Base-by-base conservation (phyloP, 2,888 invertebrate genomes). In the Melitaea athalia region DNA sequence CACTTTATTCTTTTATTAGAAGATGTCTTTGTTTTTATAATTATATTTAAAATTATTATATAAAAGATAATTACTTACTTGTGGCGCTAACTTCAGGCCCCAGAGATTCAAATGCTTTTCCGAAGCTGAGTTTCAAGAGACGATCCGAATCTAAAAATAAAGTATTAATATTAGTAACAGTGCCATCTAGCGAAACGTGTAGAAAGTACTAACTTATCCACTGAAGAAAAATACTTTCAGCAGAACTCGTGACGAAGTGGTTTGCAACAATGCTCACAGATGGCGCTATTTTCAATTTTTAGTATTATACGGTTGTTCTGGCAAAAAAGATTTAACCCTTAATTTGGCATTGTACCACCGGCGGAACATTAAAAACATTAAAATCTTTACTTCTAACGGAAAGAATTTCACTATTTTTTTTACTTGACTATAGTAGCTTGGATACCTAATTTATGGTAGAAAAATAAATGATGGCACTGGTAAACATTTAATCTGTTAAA, bases 31-130 rank as follows among this genome's bases (percentile, higher is more conserved):
- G 11, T 11, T 43, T n/a, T n/a, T n/a, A n/a, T n/a, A n/a, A n/a
- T n/a, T 14, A 38, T 17, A 52, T 55, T 60, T 24, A 38, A 38
- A 15, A 50, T 50, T 15, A 15, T n/a, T 50, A 50, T 4, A 24
- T 52, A 61, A 63, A 64, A 72, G 60, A 73, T 68, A 72, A 72
- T 63, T 73, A 95, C 95, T 95, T 93, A 95, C 95, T 95, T 87
- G 95, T 95, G 80, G 95, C 95, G 90, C 95, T 95, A 80, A 95
- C 95, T 93, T 95, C 95, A 47, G 95, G 95, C 72, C 95, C 95
- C 69, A 94, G 94, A 78, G 95, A 94, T 79, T 94, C 93, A 82
- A 88, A 93, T 49, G 89, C 93, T 85, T 90, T 93, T 72, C 87
- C 93, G 76, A 89, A 94, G 84, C 93, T 93, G 69, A 94, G 76